phyloP scores from a whole-genome alignment of 2,113 vertebrate species.

The Hucho hucho region DNA sequence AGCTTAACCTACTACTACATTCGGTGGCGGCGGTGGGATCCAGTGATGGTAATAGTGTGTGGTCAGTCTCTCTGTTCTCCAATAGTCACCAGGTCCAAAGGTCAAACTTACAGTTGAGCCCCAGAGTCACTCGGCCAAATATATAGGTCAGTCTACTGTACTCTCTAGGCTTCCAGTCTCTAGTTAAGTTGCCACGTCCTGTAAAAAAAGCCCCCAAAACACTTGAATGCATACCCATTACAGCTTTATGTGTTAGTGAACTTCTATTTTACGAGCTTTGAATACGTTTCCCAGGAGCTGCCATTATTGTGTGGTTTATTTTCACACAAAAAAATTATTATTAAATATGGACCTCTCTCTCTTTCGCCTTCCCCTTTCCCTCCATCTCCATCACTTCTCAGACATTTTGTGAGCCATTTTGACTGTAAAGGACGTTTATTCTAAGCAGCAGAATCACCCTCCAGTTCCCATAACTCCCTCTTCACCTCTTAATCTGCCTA shows the following conservation, averaged over 20 bases:
- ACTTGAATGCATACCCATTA: constrained; percentile 73
- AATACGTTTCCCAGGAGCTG: constrained; percentile 80
- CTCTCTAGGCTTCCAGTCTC: constrained; percentile 60
- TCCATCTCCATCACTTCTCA: constrained; percentile 47
- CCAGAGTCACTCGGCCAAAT: constrained; percentile 46
- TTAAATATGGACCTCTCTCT: not conserved
- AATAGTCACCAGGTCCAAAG: not conserved
- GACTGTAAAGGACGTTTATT: constrained; percentile 32
- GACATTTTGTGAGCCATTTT: constrained; percentile 47
- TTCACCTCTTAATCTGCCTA: constrained; percentile 24
- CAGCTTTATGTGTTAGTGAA: constrained; percentile 68
- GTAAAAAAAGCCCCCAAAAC: constrained; percentile 60
- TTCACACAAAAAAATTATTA: constrained; percentile 58
- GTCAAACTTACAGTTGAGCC: constrained; percentile 15
- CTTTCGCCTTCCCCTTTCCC: constrained; percentile 54
- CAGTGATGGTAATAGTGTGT: too few relatives aligned
- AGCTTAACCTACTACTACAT: too few relatives aligned
- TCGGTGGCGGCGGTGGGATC: too few relatives aligned
- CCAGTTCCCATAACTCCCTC: constrained; percentile 46
- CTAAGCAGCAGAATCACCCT: constrained; percentile 42
- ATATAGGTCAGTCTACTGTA: constrained; percentile 31
- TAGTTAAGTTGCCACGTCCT: constrained; percentile 72
- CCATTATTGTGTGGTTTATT: constrained; percentile 80
- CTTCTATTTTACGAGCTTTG: constrained; percentile 84
- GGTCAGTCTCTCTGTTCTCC: not conserved